phyloP scores from a whole-genome alignment of 92 coral and sea anemone species.

The Ricordea florida region DNA sequence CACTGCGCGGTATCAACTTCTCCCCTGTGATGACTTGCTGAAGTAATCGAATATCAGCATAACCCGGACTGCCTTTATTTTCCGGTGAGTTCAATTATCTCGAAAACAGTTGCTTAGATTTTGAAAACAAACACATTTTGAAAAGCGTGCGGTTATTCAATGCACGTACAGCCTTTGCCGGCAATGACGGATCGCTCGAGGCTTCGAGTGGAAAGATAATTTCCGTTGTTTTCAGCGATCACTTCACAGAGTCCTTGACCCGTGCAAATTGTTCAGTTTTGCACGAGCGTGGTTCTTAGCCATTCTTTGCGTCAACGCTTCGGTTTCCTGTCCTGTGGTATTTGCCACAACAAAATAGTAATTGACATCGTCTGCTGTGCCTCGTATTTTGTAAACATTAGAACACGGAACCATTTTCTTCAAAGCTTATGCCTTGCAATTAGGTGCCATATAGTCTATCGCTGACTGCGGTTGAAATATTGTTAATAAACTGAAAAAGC shows the following conservation, averaged over 20 bases:
- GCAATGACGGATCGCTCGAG: neutral
- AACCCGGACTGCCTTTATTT: constrained; percentile 11
- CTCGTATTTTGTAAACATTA: constrained; percentile 36
- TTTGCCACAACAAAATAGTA: constrained; percentile 33
- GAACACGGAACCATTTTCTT: constrained; percentile 39
- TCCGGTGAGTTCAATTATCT: constrained; percentile 11
- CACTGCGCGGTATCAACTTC: neutral
- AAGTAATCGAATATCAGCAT: constrained; percentile 5
- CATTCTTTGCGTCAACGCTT: constrained; percentile 38
- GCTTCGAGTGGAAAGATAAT: neutral
- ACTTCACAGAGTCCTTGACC: constrained; percentile 1
- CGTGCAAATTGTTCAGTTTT: neutral
- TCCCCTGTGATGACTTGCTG: neutral
- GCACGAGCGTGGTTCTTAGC: constrained; percentile 29
- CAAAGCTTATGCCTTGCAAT: neutral
- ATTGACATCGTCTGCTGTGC: constrained; percentile 36
- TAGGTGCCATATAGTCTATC: constrained; percentile 7
- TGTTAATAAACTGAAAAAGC: neutral
- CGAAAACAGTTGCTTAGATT: constrained; percentile 1
- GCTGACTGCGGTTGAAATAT: neutral
- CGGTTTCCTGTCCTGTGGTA: constrained; percentile 34
- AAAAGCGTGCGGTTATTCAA: neutral
- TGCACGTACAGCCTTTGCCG: neutral
- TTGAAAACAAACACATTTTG: constrained; percentile 21
- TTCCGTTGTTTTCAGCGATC: constrained; percentile 23